These are phyloP conservation scores for Stenodema calcarata DNA, from an alignment of 2,888 invertebrate genomes.

Conservation along the genomic window DNA sequence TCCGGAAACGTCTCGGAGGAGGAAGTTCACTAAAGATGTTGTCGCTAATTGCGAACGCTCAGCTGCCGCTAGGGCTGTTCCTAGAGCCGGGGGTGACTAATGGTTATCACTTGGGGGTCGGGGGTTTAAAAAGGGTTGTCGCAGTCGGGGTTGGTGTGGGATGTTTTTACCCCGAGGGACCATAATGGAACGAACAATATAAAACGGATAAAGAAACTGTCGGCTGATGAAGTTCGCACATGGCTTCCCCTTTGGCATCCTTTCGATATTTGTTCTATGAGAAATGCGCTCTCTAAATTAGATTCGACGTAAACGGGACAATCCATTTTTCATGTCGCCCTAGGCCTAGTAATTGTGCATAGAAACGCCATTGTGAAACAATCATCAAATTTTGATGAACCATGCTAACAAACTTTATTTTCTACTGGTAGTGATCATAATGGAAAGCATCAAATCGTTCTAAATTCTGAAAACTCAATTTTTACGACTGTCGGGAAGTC, in stretches of 20 bases:
- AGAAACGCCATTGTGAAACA: too few species aligned
- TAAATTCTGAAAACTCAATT: too few species aligned
- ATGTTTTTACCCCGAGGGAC: neutral
- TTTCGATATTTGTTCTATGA: neutral
- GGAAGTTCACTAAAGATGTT: conserved; percentile 25
- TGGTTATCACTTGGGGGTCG: neutral
- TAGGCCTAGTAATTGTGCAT: too few species aligned
- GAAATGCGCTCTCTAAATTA: too few species aligned
- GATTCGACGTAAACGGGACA: too few species aligned
- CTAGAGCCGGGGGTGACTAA: neutral
- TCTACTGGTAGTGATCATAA: too few species aligned
- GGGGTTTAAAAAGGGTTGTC: neutral
- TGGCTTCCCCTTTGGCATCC: neutral
- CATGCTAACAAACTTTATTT: too few species aligned
- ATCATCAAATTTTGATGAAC: too few species aligned
- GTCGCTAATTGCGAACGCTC: conserved; percentile 33
- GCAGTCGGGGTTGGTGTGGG: neutral
- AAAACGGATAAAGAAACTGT: neutral
- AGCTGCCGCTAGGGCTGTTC: neutral
- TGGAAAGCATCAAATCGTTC: too few species aligned
- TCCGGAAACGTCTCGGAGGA: neutral
- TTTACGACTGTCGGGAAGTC: too few species aligned
- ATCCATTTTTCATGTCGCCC: too few species aligned
- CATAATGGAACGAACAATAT: neutral
- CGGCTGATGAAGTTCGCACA: neutral